Evolutionary conservation across 2,888 invertebrate genomes (phyloP), one percentile per base, ranked within the genome.

Genomic region (Phania funesta): DNA sequence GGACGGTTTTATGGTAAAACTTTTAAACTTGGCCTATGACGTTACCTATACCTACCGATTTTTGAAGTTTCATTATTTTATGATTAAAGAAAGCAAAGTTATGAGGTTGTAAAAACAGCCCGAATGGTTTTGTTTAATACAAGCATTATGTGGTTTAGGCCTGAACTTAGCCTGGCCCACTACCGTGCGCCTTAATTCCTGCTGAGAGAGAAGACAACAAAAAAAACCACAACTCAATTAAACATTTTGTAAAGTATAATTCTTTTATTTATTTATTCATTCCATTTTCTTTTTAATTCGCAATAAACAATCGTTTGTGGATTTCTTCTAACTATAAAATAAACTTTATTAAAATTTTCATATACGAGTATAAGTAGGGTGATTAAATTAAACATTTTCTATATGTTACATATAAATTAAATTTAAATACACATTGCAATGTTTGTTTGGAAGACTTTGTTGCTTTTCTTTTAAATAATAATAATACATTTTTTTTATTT

Each of bases 381-480:
- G 32, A 29, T 44, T n/a, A 46, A n/a, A 38, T n/a, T 24, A 58
- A 24, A 16, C 0, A 41, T 58, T 58, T 24, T 38, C 24, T 60
- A 41, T 16, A 54, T 60, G 50, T 20, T 50, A 9, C 46, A 26
- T 77, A 71, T 67, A 62, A 62, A 35, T 67, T 68, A 35, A 74
- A 65, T 77, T 74, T 48, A 44, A 74, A 65, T 74, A 78, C 54
- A 80, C n/a, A 86, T 86, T 87, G 86, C 48, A 79, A 83, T 81
- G 77, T 78, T 86, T 86, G 86, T 86, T 86, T 88, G 87, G 88
- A 89, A 89, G 88, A 88, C 88, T 78, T 84, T 73, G 13, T 84
- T 86, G 41, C 13, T 44, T 44, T 32, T 54, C 35, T 68, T 26
- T 38, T 16, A 56, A 58, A 52, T 38, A 52, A 52, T 22, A 54